Conservation (phyloP, 2,888 invertebrate genomes). For the Epicampocera succincta region DNA sequence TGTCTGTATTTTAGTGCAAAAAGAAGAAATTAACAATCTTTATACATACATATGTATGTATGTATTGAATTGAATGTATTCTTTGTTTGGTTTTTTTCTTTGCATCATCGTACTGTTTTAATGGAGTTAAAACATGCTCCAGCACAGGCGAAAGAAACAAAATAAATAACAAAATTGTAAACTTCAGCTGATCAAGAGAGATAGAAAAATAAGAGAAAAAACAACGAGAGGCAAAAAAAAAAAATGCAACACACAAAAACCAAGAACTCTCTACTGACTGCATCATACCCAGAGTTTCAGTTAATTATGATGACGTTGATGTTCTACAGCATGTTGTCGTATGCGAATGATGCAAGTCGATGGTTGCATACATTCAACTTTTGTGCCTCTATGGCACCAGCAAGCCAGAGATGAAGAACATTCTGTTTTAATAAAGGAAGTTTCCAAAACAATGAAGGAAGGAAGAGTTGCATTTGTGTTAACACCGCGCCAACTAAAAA, state of each 20-base stretch:
- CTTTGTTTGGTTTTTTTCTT: conserved; percentile 18
- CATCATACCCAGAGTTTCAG: conserved; percentile 55
- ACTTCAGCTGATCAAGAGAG: conserved; percentile 66
- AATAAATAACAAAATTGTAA: conserved; percentile 40
- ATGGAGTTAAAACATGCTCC: conserved; percentile 64
- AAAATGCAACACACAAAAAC: conserved; percentile 23
- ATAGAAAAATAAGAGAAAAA: conserved; percentile 36
- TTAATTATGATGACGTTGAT: conserved; percentile 68
- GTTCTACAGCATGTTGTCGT: conserved; percentile 50
- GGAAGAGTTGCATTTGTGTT: conserved; percentile 64
- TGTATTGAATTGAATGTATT: conserved; percentile 53
- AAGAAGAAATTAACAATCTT: conserved; percentile 55
- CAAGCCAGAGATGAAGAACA: conserved; percentile 25
- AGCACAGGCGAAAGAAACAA: conserved; percentile 47
- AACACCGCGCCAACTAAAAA: conserved; percentile 48
- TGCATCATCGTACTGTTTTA: conserved; percentile 58
- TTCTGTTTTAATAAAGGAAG: conserved; percentile 64
- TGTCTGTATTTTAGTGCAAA: conserved; percentile 10
- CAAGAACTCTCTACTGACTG: conserved; percentile 23
- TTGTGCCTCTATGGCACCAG: conserved; percentile 26
- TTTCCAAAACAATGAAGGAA: conserved; percentile 65
- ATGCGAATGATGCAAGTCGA: conserved; percentile 29
- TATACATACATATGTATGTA: conserved; percentile 12
- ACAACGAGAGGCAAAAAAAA: conserved; percentile 6
- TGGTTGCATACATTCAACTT: conserved; percentile 32